These are phyloP conservation scores for Parotia lawesii DNA, from an alignment of 2,113 vertebrate species.

Conservation along the genomic window DNA sequence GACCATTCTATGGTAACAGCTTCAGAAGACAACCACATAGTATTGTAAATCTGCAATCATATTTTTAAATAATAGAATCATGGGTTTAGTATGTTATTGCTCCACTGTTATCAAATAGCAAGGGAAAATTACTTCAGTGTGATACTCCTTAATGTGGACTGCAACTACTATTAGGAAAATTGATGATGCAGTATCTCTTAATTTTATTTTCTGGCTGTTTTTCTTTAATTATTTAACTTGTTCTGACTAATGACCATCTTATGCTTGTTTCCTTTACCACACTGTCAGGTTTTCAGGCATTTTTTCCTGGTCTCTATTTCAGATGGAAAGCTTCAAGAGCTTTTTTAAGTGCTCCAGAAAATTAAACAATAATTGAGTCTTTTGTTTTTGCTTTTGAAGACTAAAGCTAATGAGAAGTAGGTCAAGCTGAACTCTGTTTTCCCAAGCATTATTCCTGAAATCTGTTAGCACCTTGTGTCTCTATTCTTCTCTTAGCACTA, in stretches of 20 bases:
- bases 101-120: neutral
- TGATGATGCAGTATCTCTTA: neutral
- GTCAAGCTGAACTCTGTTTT: neutral
- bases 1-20: rapidly evolving
- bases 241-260: neutral
- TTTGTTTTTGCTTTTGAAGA: neutral
- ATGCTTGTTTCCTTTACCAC: neutral
- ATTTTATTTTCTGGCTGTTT: neutral
- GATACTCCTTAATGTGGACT: neutral
- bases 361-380: neutral
- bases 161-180: neutral
- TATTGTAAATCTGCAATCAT: neutral
- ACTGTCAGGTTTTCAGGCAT: neutral
- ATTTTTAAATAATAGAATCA: neutral
- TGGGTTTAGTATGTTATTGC: neutral
- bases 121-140: neutral
- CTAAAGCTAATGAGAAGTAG: constrained; percentile 4
- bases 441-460: neutral
- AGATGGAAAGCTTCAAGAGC: neutral
- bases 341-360: neutral
- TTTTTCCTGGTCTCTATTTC: neutral
- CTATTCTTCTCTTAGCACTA: neutral
- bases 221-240: neutral
- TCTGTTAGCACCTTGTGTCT: constrained; percentile 16
- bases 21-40: neutral